Evolutionary conservation across 1,140 invertebrate species (phyloP).

Genomic region (Bombus waltoni): DNA sequence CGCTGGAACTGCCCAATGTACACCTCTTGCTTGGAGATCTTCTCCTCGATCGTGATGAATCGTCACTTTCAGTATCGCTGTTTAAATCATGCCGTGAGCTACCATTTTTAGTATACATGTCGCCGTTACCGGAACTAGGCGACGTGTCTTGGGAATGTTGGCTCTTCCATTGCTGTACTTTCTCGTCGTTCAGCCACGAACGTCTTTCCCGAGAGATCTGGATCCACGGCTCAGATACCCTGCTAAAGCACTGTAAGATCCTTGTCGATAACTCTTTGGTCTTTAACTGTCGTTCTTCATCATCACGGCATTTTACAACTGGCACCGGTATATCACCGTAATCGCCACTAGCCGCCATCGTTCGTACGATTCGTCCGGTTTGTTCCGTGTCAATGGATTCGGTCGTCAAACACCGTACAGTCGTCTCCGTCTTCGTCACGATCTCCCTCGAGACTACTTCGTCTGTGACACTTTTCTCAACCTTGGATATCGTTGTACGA

Average conservation of each 20-base stretch:
- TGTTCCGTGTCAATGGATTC: constrained; percentile 35
- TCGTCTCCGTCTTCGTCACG: constrained; percentile 55
- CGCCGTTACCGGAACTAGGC: constrained; percentile 77
- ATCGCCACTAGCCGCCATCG: constrained; percentile 50
- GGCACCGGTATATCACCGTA: constrained; percentile 19
- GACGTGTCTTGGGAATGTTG: constrained; percentile 78
- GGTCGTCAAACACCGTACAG: constrained; percentile 51
- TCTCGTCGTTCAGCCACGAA: constrained; percentile 31
- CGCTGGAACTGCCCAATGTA: constrained; percentile 85
- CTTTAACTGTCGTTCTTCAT: too few species aligned
- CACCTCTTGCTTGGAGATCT: constrained; percentile 79
- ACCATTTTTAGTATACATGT: constrained; percentile 67
- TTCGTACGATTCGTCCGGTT: constrained; percentile 66
- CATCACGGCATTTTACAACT: constrained; percentile 21
- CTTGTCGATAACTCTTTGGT: not conserved
- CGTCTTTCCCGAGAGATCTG: not conserved
- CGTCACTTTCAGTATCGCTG: constrained; percentile 79
- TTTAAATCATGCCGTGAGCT: constrained; percentile 73
- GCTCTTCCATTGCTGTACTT: constrained; percentile 74
- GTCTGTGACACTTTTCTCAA: not conserved
- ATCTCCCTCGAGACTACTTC: constrained; percentile 44
- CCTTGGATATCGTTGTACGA: constrained; percentile 29
- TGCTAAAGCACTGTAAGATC: constrained; percentile 5
- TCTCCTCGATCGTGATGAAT: constrained; percentile 74
- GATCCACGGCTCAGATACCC: constrained; percentile 42